Conservation (phyloP, 1,140 invertebrate genomes). For the Danaus plexippus region DNA sequence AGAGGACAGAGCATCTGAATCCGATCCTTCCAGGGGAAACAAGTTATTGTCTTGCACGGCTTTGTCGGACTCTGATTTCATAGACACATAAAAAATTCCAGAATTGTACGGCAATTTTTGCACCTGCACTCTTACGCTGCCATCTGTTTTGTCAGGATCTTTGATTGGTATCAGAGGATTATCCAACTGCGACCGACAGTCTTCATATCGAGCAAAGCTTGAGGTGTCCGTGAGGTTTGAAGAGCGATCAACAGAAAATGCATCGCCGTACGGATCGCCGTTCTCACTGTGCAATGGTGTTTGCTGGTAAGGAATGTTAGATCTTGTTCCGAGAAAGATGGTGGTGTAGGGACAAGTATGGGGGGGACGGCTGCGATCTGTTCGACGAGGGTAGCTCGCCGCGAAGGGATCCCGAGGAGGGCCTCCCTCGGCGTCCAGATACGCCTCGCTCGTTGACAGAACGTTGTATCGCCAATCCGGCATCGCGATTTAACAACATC, state of each 20-base stretch:
- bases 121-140: conserved; percentile 47
- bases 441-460: conserved; percentile 68
- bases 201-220: conserved; percentile 68
- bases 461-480: conserved; percentile 72
- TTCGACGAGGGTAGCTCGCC: conserved; percentile 58
- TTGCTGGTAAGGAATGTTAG: conserved; percentile 43
- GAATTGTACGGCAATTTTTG: conserved; percentile 65
- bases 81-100: conserved; percentile 61
- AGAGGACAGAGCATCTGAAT: conserved; percentile 64
- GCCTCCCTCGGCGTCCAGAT: conserved; percentile 46
- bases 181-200: conserved; percentile 52
- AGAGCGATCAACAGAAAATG: conserved; percentile 64
- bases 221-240: conserved; percentile 71
- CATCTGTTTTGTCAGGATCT: conserved; percentile 36
- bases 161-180: conserved; percentile 36
- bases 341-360: conserved; percentile 66
- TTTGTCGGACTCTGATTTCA: conserved; percentile 46
- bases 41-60: conserved; percentile 46
- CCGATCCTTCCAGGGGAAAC: conserved; percentile 57
- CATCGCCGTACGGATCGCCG: conserved; percentile 53
- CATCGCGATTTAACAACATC: conserved; percentile 60
- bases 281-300: conserved; percentile 44
- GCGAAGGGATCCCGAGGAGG: conserved; percentile 49
- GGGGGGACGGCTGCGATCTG: conserved; percentile 48
- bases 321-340: conserved; percentile 53